phyloP scores from a whole-genome alignment of 2,888 invertebrate species.

The Pimpla rufipes region DNA sequence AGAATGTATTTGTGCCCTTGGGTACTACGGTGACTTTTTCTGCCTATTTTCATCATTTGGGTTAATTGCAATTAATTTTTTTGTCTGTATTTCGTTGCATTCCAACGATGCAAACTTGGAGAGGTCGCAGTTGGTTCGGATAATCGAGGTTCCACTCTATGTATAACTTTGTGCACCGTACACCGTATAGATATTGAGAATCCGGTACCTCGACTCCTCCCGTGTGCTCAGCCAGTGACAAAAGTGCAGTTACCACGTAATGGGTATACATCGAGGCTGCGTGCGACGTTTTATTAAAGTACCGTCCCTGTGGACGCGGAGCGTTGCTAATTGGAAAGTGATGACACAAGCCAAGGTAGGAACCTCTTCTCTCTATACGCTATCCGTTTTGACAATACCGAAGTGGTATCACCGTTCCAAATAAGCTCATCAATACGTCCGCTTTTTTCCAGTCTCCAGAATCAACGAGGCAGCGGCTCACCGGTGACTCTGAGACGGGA shows the following conservation, averaged over 20 bases:
- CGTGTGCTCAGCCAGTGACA: neutral
- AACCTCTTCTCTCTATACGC: neutral
- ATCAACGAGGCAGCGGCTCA: no score
- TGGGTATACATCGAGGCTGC: neutral
- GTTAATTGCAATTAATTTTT: no score
- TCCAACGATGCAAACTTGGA: no score
- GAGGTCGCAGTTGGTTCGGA: neutral
- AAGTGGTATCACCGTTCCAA: no score
- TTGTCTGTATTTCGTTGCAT: no score
- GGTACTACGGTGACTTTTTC: no score
- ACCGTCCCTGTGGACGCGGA: neutral
- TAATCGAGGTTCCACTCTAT: no score
- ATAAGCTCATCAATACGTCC: no score
- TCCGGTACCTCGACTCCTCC: neutral
- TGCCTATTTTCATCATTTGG: no score
- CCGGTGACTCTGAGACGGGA: neutral
- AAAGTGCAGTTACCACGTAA: slow-evolving; percentile 22
- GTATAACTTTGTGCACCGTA: slow-evolving; percentile 3
- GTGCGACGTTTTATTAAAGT: slow-evolving; percentile 27
- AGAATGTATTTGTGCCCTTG: no score
- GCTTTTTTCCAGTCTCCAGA: no score
- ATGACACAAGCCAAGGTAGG: neutral
- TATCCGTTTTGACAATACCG: no score
- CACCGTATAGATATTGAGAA: neutral
- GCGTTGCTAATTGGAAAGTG: slow-evolving; percentile 30